phyloP scores from a whole-genome alignment of 2,113 vertebrate species.

The Propithecus coquereli region DNA sequence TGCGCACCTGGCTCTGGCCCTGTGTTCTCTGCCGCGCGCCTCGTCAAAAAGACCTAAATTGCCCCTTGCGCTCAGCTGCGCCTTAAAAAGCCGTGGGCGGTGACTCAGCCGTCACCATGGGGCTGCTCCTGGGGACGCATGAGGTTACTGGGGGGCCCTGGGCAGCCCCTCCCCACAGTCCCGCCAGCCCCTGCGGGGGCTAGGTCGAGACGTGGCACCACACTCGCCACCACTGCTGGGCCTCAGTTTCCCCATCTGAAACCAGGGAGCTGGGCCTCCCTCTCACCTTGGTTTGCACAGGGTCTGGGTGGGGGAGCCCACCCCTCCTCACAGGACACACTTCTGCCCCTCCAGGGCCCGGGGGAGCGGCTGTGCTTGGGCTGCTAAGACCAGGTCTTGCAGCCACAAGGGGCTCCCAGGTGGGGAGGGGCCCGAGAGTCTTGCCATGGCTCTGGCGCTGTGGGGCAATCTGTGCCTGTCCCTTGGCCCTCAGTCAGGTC shows the following conservation, averaged over 20 bases:
- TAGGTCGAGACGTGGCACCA: no score
- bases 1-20: background rate
- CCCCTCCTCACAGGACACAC: background rate
- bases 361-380: background rate
- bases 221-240: background rate
- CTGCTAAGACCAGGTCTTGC: accelerated
- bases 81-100: background rate
- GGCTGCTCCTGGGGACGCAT: background rate
- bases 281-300: no score
- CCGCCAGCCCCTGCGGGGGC: no score
- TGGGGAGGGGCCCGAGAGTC: background rate
- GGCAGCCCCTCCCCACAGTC: background rate
- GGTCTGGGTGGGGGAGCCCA: background rate
- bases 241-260: background rate
- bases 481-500: background rate
- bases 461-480: accelerated
- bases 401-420: background rate
- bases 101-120: constrained; percentile 11
- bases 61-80: background rate
- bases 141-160: background rate
- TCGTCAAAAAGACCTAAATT: constrained; percentile 4
- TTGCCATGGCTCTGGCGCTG: accelerated
- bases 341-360: accelerated
- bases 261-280: background rate
- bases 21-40: background rate